Evolutionary conservation across 2,113 vertebrate species (phyloP).

Genomic region (Grallaria varia): DNA sequence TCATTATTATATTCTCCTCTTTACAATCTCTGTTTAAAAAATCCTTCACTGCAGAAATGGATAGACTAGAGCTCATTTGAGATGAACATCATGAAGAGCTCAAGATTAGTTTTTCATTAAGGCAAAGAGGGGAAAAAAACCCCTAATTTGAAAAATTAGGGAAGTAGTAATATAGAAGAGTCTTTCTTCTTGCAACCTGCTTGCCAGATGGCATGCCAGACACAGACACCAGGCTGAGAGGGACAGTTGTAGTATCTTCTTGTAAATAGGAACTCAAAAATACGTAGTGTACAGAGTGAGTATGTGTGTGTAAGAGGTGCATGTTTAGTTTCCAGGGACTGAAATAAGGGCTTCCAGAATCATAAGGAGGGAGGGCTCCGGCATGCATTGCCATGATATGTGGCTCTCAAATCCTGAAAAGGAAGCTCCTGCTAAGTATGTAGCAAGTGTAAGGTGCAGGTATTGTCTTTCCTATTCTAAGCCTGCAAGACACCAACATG

Average conservation of each 20-base stretch:
- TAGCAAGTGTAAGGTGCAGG: background rate
- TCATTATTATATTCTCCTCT: conserved; percentile 44
- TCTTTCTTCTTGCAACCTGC: conserved; percentile 5
- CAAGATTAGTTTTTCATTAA: background rate
- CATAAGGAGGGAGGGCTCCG: background rate
- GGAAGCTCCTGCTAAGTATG: background rate
- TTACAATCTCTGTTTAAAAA: conserved; percentile 44
- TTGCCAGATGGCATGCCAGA: conserved; percentile 19
- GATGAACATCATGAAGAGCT: background rate
- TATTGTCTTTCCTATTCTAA: background rate
- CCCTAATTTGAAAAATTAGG: background rate
- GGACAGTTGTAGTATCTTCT: background rate
- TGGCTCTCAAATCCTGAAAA: background rate
- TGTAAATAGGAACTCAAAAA: background rate
- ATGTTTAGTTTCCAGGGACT: background rate
- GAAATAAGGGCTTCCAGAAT: background rate
- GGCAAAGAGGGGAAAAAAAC: background rate
- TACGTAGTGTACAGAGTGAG: background rate
- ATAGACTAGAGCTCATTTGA: background rate
- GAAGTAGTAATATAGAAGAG: background rate
- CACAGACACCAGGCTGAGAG: background rate
- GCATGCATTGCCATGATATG: background rate
- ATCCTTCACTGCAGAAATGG: conserved; percentile 41
- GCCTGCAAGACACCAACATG: background rate
- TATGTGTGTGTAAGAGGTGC: background rate